Base-by-base conservation (phyloP, 2,113 vertebrate genomes). In the Hippocampus abdominalis region DNA sequence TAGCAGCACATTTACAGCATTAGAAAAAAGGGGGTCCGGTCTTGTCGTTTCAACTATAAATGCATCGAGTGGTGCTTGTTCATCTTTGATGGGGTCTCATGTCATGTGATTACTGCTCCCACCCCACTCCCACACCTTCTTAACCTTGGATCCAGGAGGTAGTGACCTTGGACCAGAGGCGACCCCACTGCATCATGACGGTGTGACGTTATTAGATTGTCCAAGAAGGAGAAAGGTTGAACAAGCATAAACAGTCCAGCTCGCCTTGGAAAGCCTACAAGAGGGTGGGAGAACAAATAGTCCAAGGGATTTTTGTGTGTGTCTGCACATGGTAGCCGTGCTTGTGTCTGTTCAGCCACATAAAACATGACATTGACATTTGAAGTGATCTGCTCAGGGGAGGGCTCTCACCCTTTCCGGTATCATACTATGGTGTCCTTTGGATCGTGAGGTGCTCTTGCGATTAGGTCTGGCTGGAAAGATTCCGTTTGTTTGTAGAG, bases 121-220 rank as follows among this genome's bases (percentile, higher is more conserved):
- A 1, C 49, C 56, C 40, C 67, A 57, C 4, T 69, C 64, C 48
- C 57, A 67, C 77, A 70, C 72, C 63, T 64, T 76, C 81, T 68
- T 73, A 66, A 57, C 70, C 44, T n/a, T 60, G 69, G 75, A 66
- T 80, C 71, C 61, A 72, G 79, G 82, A 40, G 65, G 59, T 32
- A 68, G 72, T 81, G 85, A 91, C 91, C 87, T 91, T 90, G 88
- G 80, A 81, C 83, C 46, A 10, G 57, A 66, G 75, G 74, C 60
- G 77, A 87, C 89, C 86, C 88, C 86, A 83, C 80, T 79, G 87
- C 85, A 85, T 86, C 85, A 40, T 66, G 74, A 70, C 67, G 29
- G 78, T 70, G 83, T 73, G 80, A 81, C 82, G 84, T 87, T 91
- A 88, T 91, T 91, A 90, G 81, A 90, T 88, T 91, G 86, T 86